phyloP scores from a whole-genome alignment of 1,140 invertebrate species.

The Onthophagus taurus region DNA sequence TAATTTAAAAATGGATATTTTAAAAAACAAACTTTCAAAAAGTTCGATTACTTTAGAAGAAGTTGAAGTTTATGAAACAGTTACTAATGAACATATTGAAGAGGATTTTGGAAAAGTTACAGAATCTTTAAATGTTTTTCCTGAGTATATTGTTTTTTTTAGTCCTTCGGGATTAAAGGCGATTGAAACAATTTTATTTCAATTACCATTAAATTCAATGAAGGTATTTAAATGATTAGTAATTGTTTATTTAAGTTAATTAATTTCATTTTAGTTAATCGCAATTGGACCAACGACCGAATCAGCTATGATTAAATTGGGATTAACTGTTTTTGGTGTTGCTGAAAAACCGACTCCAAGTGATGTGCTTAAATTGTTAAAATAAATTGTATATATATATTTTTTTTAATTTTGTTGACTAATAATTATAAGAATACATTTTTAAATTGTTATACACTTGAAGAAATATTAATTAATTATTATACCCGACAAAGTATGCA shows the following conservation, averaged over 20 bases:
- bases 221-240: constrained; percentile 15
- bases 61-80: constrained; percentile 35
- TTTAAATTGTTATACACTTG: neutral
- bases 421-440: neutral
- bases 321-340: constrained; percentile 30
- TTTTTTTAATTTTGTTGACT: neutral
- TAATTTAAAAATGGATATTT: constrained; percentile 38
- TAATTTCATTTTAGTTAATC: constrained; percentile 30
- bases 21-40: constrained; percentile 30
- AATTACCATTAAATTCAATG: constrained; percentile 25
- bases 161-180: constrained; percentile 40
- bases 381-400: neutral
- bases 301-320: constrained; percentile 30
- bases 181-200: constrained; percentile 25
- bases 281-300: constrained; percentile 41
- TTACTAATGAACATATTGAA: constrained; percentile 31
- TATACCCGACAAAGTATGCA: no score
- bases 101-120: constrained; percentile 28
- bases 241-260: neutral
- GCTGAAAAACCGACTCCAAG: constrained; percentile 35
- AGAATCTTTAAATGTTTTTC: constrained; percentile 25
- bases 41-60: constrained; percentile 31
- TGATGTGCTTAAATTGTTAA: constrained; percentile 22
- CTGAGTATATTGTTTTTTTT: constrained; percentile 39
- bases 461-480: neutral